Base-by-base conservation (phyloP, 2,113 vertebrate genomes). In the Epinephelus cyanopodus region DNA sequence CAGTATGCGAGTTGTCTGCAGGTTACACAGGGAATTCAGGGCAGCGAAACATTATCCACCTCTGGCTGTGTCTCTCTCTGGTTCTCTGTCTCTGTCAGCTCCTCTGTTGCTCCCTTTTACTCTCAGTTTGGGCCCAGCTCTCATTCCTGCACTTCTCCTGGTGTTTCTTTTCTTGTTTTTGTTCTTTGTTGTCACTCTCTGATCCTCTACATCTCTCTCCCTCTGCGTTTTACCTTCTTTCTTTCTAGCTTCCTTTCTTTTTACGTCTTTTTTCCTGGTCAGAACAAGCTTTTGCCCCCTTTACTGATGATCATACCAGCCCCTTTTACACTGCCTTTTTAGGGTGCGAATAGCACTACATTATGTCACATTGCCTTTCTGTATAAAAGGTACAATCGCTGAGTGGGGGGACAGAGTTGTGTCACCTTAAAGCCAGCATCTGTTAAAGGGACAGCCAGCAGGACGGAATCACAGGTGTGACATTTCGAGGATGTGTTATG, bases 41-140 rank as follows among this genome's bases (percentile, higher is more conserved):
- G 58, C 86, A 86, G 6, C 9, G 88, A 87, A 92, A 91, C 84
- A 81, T 82, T 83, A 87, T 76, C 82, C 80, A 83, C 81, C 70
- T 83, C 66, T 74, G 14, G 60, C 68, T 79, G 63, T 63, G 45
- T 83, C 57, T 77, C 27, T 81, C 63, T 68, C 64, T 73, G 17
- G 39, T 33, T 60, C 79, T 77, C 8, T 57, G 23, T 71, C 39
- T 72, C 69, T 73, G 56, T 74, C 77, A 47, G 58, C 60, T 72
- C 61, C 61, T 73, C 52, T 58, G 37, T 29, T 18, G 18, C 65
- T 53, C 29, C 66, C 42, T 56, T 42, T 65, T 29, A 19, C 27
- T 78, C 27, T 39, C 13, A 48, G 18, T 27, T 21, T 78, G 47
- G 25, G 23, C 75, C 37, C 8, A 19, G 23, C 52, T 79, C 47